These are phyloP conservation scores for Indicator indicator DNA, from an alignment of 2,113 vertebrate genomes.

Conservation along the genomic window DNA sequence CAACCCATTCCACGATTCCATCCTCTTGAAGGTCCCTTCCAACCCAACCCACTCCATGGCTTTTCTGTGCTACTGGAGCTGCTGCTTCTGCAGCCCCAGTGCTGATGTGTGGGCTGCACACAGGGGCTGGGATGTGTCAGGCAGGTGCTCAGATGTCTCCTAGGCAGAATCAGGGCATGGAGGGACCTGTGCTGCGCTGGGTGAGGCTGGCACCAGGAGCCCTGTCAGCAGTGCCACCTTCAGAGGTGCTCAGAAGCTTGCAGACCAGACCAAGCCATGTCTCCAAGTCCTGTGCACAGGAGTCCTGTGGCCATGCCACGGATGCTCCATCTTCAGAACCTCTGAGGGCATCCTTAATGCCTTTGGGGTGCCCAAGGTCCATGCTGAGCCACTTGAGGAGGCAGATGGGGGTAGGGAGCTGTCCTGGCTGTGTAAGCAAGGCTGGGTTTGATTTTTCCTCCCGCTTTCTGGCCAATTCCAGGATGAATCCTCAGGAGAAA, in stretches of 20 bases:
- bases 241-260: background rate
- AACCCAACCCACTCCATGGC: too few species aligned
- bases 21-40: too few species aligned
- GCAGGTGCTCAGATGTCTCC: background rate
- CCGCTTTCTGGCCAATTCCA: conserved; percentile 34
- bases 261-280: background rate
- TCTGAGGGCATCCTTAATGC: background rate
- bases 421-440: background rate
- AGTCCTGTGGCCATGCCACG: background rate
- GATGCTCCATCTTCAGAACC: background rate
- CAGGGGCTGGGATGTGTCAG: background rate
- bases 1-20: too few species aligned
- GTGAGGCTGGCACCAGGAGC: background rate
- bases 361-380: too few species aligned
- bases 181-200: background rate
- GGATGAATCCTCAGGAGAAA: conserved; percentile 94
- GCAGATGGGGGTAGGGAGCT: background rate
- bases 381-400: too few species aligned
- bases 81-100: background rate
- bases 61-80: too few species aligned
- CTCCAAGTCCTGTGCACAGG: background rate
- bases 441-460: rapidly evolving
- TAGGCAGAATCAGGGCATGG: background rate
- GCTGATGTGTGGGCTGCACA: background rate
- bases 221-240: background rate